A percentile compares a stretch with the other conserved stretches of the same genome.
Conservation (phyloP, 2,797 vertebrate genomes). For the Babyrousa celebensis region DNA sequence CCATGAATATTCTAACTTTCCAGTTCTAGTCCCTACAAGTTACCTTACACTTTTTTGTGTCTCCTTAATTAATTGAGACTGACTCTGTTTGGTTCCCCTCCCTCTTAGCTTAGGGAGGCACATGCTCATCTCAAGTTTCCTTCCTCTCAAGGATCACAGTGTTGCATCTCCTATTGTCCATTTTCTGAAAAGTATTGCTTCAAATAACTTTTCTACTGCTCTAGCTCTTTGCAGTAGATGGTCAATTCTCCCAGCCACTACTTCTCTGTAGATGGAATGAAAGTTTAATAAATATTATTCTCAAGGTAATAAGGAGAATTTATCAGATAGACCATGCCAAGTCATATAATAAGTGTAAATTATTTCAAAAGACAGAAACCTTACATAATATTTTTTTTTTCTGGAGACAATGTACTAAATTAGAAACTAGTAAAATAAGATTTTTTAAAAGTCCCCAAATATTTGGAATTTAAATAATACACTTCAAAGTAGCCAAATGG, state of each 20-base stretch:
- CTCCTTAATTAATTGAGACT: not conserved
- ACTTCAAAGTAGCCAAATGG: not conserved
- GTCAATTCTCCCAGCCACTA: not conserved
- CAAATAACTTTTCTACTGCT: not conserved
- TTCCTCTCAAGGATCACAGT: not conserved
- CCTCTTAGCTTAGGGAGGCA: not conserved
- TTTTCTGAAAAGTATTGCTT: not conserved
- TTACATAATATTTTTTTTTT: not conserved
- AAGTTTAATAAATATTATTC: not conserved
- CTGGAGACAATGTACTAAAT: not conserved
- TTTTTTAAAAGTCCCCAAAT: not conserved
- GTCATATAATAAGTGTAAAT: not conserved
- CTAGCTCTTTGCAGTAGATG: not conserved
- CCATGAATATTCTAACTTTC: not conserved
- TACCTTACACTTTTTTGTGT: not conserved
- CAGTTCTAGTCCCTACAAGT: not conserved
- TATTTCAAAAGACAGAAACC: not conserved
- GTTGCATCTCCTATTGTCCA: not conserved
- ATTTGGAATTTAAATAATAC: conserved; percentile 16
- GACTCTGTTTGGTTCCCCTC: not conserved
- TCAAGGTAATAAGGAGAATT: not conserved
- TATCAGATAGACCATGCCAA: not conserved
- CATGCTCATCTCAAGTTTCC: not conserved
- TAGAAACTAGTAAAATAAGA: not conserved
- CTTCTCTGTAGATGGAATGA: not conserved